phyloP scores from a whole-genome alignment of 2,888 invertebrate species.

The Spisula solida region DNA sequence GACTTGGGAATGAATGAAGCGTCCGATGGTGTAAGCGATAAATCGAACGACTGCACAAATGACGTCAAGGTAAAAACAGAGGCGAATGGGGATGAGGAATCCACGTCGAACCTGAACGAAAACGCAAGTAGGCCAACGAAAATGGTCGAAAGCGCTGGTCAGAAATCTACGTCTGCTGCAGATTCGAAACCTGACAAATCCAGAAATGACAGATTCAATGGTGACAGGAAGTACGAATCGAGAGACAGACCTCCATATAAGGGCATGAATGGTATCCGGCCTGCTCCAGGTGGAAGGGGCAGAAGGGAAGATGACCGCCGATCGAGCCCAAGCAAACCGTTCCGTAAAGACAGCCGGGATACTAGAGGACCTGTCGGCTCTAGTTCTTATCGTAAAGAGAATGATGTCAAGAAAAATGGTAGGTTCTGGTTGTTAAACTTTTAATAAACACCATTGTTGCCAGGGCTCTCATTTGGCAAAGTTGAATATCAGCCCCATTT shows the following conservation, averaged over 20 bases:
- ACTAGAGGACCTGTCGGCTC: conserved; percentile 37
- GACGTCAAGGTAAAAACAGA: conserved; percentile 62
- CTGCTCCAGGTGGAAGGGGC: conserved; percentile 64
- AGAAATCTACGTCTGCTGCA: conserved; percentile 51
- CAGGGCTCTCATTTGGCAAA: too few species aligned
- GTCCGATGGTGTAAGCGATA: conserved; percentile 78
- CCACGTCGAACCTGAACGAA: conserved; percentile 78
- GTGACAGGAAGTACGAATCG: conserved; percentile 59
- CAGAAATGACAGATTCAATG: conserved; percentile 65
- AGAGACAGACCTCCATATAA: conserved; percentile 56
- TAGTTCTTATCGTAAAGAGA: conserved; percentile 57
- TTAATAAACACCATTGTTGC: too few species aligned
- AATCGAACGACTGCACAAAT: conserved; percentile 77
- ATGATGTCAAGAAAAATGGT: conserved; percentile 39
- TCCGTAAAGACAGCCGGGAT: conserved; percentile 57
- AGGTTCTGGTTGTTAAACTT: not conserved
- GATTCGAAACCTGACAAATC: conserved; percentile 62
- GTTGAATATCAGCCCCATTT: too few species aligned
- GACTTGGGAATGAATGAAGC: conserved; percentile 79
- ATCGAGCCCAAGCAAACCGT: conserved; percentile 63
- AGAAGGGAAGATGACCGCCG: conserved; percentile 74
- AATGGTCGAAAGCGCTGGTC: conserved; percentile 69
- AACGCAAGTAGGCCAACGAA: conserved; percentile 75
- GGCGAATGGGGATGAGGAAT: conserved; percentile 64
- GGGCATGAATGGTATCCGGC: conserved; percentile 64